Evolutionary conservation across 30 jellyfish, hydroid and myxozoan species (phyloP).

Genomic region (Hydractinia echinata): DNA sequence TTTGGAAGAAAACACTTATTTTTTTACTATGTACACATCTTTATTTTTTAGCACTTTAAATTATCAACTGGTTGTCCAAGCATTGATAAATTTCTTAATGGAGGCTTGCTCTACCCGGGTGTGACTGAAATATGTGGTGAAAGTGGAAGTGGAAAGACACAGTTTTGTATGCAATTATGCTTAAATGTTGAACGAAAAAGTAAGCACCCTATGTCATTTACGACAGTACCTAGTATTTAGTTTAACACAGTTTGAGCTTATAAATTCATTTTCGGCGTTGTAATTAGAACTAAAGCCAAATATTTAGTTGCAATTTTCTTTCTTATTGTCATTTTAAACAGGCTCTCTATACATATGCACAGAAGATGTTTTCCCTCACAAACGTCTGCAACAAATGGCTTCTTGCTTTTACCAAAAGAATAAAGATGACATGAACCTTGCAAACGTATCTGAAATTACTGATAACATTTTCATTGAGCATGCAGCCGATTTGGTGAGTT

Average conservation of each 20-base stretch:
- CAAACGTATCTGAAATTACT: slow-evolving; percentile 21
- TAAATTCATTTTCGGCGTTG: background rate
- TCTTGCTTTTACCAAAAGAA: background rate
- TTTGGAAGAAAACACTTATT: too few relatives aligned
- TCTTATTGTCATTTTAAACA: background rate
- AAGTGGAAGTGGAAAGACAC: slow-evolving; percentile 97
- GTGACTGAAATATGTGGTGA: slow-evolving; percentile 92
- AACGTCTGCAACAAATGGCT: slow-evolving; percentile 76
- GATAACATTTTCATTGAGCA: slow-evolving; percentile 76
- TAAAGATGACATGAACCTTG: slow-evolving; percentile 12
- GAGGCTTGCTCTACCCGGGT: slow-evolving; percentile 81
- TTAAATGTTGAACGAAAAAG: slow-evolving; percentile 13
- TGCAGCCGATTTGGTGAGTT: slow-evolving; percentile 78
- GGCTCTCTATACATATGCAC: slow-evolving; percentile 80
- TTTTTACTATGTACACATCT: too few relatives aligned
- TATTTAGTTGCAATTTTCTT: background rate
- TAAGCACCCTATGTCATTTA: background rate
- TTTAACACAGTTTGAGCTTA: background rate
- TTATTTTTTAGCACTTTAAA: slow-evolving; percentile 45
- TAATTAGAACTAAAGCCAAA: background rate
- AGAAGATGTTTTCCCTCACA: slow-evolving; percentile 91
- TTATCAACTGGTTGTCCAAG: slow-evolving; percentile 61
- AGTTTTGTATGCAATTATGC: slow-evolving; percentile 73
- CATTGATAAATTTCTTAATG: slow-evolving; percentile 57
- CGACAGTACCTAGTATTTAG: background rate